Base-by-base conservation (phyloP, 2,888 invertebrate genomes). In the Lissonota sp. region DNA sequence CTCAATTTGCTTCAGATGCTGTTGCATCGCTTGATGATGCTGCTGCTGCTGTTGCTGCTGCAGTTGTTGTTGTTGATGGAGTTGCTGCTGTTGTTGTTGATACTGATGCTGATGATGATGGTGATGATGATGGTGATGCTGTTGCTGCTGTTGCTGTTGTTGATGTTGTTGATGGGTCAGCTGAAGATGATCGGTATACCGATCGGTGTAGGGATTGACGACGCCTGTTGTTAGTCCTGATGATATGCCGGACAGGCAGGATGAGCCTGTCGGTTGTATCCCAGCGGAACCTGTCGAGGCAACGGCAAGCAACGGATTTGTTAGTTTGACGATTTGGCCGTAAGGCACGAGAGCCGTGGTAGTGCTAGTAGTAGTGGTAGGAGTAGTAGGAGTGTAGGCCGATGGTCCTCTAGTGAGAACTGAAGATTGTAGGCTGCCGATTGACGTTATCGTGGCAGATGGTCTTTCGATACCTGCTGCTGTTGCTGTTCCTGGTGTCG, bases 61-160 rank as follows among this genome's bases (percentile, higher is more conserved):
- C 6, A 87, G 86, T 5, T 86, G 88, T 16, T 85, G 86, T 60
- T 85, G 85, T 1, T 86, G 87, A 55, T 85, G 84, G 12, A 86
- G 88, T 10, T 86, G 87, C 10, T 87, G 88, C 55, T 86, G 87
- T 8, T 87, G 87, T 10, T 84, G 87, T 63, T 86, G 87, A 60
- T 86, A 88, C 62, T 84, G 88, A 69, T 84, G 87, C 42, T 88
- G 87, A 55, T 86, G 87, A 91, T 93, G 92, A 92, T 94, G 94
- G 86, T 86, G 88, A 55, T 87, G 88, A 77, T 86, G 87, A 71
- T 84, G 87, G 90, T 93, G 93, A 91, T 94, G 83, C 93, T 92
- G 93, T 90, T 91, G 93, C 93, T 91, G 93, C 91, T 92, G 93
- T 93, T 93, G 93, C 12, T 72, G 83, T 93, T 93, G 93, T 53